Conservation (phyloP, 2,113 vertebrate genomes). For the Eclectus roratus region DNA sequence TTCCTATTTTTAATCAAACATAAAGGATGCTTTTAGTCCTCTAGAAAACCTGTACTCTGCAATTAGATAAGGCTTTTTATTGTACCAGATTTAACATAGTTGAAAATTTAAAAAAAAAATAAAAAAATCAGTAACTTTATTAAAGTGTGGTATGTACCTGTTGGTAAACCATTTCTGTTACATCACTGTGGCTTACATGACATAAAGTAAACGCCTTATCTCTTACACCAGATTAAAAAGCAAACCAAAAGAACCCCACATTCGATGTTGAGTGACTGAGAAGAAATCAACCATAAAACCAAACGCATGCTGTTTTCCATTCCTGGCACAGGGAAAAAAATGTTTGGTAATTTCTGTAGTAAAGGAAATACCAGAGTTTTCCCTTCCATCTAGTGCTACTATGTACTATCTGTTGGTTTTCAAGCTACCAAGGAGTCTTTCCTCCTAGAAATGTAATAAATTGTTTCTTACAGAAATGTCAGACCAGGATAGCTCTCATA, state of each 20-base stretch:
- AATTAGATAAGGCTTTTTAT: background rate
- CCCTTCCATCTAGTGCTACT: background rate
- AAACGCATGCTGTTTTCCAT: background rate
- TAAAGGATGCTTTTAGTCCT: background rate
- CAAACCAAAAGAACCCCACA: background rate
- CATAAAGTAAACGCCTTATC: background rate
- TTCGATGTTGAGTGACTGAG: background rate
- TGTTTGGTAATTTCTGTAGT: background rate
- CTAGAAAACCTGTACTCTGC: background rate
- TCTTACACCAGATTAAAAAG: background rate
- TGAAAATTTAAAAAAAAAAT: rapidly evolving
- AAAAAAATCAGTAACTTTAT: background rate
- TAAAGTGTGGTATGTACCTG: background rate
- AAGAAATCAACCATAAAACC: background rate
- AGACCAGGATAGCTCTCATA: background rate
- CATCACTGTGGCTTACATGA: background rate
- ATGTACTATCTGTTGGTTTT: background rate
- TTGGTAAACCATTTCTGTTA: background rate
- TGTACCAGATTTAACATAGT: background rate
- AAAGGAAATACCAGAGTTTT: background rate
- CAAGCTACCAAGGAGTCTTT: background rate
- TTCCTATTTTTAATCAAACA: background rate
- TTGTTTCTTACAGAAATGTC: background rate
- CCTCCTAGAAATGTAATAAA: background rate
- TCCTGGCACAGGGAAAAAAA: background rate